Evolutionary conservation across 2,888 invertebrate species (phyloP), one percentile per base, ranked within the genome.

Genomic region (Plagiodera versicolora): DNA sequence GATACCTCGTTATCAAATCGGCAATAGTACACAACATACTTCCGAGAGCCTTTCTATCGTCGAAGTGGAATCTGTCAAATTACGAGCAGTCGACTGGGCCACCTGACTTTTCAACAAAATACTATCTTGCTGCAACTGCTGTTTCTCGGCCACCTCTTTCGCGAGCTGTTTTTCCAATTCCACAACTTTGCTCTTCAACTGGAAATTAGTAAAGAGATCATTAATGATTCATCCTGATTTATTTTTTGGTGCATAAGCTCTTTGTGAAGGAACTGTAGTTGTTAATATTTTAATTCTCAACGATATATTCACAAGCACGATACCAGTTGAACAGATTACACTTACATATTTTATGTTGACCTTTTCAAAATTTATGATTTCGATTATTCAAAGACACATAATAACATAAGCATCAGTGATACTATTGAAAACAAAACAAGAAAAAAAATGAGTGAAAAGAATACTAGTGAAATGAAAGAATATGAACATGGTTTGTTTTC

Each of bases 21-120:
- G 54, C 45, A 65, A 64, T 47, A 63, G 50, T 30, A 39, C 51
- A 49, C 50, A 59, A 68, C 68, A 61, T 69, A 71, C 71, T 68
- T 75, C 71, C 17, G 71, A 68, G 50, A 75, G 62, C 66, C 68
- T 69, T 58, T 72, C 72, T 61, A 72, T 67, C 17, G 69, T 68
- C 9, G 67, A 63, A 16, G 67, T 67, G 4, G 69, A 45, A 57
- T 74, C 69, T 16, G 60, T 46, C 17, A 11, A 4, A n/a, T 14
- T 39, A 14, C 63, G 60, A 6, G 50, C 14, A 30, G 65, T 64
- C 11, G 30, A 20, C 35, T 51, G 64, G 6, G 64, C 35, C 14
- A 45, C 54, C 35, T 62, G 56, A 16, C 44, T 55, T 52, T 45
- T 62, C 49, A 65, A 35, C 44, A 58, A 58, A 10, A 60, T 66